Conservation (phyloP, 2,888 invertebrate species). For the Nemapogon koenigi region DNA sequence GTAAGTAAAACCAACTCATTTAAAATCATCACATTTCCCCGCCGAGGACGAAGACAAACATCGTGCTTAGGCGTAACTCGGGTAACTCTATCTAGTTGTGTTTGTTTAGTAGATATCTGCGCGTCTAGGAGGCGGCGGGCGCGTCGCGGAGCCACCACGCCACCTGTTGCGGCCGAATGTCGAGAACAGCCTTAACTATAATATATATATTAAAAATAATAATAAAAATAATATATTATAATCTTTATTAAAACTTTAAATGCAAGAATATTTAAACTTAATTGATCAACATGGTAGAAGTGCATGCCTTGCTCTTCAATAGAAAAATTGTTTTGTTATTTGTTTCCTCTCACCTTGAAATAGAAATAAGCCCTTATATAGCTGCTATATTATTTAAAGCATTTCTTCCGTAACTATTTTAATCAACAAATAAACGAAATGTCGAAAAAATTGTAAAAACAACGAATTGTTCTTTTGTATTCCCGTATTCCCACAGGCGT, state of each 20-base stretch:
- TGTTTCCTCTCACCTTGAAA: too few relatives aligned
- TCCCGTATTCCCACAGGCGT: slow-evolving; percentile 8
- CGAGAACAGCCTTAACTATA: too few relatives aligned
- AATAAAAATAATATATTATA: too few relatives aligned
- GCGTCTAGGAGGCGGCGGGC: not conserved
- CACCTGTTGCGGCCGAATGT: slow-evolving; percentile 6
- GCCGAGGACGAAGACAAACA: slow-evolving; percentile 5
- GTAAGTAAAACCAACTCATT: slow-evolving; percentile 8
- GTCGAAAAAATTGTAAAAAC: not conserved
- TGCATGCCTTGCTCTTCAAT: too few relatives aligned
- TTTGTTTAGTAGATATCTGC: slow-evolving; percentile 10
- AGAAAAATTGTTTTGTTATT: too few relatives aligned
- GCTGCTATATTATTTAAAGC: not conserved
- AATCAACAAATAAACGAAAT: not conserved
- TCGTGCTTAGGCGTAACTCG: slow-evolving; percentile 7
- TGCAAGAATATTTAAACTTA: too few relatives aligned
- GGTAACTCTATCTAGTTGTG: slow-evolving; percentile 10
- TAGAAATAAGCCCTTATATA: too few relatives aligned
- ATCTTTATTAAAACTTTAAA: too few relatives aligned
- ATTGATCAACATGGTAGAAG: too few relatives aligned
- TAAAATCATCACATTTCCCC: slow-evolving; percentile 9
- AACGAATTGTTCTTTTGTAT: not conserved
- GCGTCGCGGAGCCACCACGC: slow-evolving; percentile 4
- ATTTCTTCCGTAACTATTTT: too few relatives aligned
- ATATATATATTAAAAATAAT: too few relatives aligned